A percentile compares a stretch with the other conserved stretches of the same genome.
Evolutionary conservation across 2,113 vertebrate species (phyloP).

Genomic region (Gnathonemus echidnorhynchus): DNA sequence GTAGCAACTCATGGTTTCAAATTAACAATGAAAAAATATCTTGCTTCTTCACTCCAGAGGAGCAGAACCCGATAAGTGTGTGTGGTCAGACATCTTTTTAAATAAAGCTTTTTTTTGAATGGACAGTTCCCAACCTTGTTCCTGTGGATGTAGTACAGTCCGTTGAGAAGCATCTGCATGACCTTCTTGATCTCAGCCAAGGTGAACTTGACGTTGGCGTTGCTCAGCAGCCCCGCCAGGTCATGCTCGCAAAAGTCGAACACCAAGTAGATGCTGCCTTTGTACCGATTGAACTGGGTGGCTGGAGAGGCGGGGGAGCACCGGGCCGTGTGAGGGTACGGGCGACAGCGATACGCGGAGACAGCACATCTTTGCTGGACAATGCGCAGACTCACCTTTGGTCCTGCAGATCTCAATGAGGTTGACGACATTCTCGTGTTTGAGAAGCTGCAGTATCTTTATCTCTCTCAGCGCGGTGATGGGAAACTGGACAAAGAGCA

Average conservation of each 20-base stretch:
- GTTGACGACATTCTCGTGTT: conserved; percentile 96
- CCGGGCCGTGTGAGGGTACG: neutral
- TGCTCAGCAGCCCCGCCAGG: conserved; percentile 90
- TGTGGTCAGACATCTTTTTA: neutral
- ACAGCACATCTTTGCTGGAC: conserved; percentile 39
- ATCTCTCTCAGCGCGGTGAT: conserved; percentile 95
- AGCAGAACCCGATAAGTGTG: neutral
- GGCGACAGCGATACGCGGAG: neutral
- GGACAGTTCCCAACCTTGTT: conserved; percentile 75
- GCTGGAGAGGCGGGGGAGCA: conserved; percentile 53
- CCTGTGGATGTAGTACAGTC: conserved; percentile 95
- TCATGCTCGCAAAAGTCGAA: conserved; percentile 99
- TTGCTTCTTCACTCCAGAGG: neutral
- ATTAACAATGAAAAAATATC: neutral
- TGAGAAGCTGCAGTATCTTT: conserved; percentile 94
- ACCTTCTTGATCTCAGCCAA: conserved; percentile 96
- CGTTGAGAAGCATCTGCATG: conserved; percentile 97
- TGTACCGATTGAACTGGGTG: conserved; percentile 92
- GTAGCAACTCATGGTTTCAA: neutral
- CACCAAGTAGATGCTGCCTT: conserved; percentile 96
- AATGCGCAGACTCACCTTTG: conserved; percentile 68
- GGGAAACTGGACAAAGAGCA: conserved; percentile 71
- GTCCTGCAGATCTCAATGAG: conserved; percentile 97
- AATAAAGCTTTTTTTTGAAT: neutral
- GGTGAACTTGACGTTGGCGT: conserved; percentile 90